Conservation (phyloP, 2,797 vertebrate species). For the Florisuga fusca region DNA sequence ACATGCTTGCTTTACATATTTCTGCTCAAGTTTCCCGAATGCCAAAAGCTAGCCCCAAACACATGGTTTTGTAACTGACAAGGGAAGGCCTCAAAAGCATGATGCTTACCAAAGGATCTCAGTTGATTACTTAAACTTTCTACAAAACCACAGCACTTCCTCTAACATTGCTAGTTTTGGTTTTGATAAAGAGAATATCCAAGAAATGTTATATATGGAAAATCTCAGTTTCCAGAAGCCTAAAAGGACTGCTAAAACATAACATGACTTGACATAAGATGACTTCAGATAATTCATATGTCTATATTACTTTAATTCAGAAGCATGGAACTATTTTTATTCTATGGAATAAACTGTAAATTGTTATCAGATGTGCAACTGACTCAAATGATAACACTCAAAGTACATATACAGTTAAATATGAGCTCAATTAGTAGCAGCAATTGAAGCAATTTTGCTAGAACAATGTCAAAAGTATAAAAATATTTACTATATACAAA, state of each 20-base stretch:
- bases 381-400: neutral
- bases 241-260: neutral
- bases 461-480: neutral
- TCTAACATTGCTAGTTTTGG: neutral
- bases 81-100: neutral
- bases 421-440: neutral
- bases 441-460: neutral
- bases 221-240: neutral
- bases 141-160: neutral
- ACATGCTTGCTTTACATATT: neutral
- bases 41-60: neutral
- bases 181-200: neutral
- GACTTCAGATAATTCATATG: neutral
- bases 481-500: neutral
- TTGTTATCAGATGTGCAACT: neutral
- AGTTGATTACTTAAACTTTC: neutral
- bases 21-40: neutral
- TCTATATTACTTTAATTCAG: neutral
- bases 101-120: neutral
- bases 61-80: neutral
- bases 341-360: neutral
- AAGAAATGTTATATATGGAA: neutral
- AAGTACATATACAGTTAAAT: neutral
- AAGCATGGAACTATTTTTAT: neutral
- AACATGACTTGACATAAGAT: neutral